Percentiles rank a stretch among this genome's conserved stretches.
phyloP scores from a whole-genome alignment of 1,140 invertebrate genomes.

The Brachionus manjavacas region DNA sequence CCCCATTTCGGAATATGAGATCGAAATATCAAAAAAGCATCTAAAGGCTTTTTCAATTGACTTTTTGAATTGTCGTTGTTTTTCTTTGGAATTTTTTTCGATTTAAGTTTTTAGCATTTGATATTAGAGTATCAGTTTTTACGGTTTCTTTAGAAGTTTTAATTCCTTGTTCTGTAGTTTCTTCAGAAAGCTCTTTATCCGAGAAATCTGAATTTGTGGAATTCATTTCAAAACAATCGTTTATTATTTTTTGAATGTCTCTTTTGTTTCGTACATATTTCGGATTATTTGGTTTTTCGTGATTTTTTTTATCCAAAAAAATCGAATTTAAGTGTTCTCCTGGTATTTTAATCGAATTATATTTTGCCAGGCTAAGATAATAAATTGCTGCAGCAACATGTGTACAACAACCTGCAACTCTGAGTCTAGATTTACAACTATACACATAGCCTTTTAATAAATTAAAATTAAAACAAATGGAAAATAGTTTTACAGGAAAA shows the following conservation, averaged over 20 bases:
- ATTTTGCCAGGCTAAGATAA: not conserved
- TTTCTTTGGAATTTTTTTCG: not conserved
- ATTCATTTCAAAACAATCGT: not conserved
- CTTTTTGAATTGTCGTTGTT: conserved; percentile 9
- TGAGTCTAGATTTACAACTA: conserved; percentile 10
- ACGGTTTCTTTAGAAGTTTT: not conserved
- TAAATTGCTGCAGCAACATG: conserved; percentile 12
- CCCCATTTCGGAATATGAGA: conserved; percentile 5
- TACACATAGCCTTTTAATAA: not conserved
- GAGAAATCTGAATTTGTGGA: not conserved
- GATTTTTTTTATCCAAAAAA: conserved; percentile 2
- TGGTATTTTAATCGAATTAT: not conserved
- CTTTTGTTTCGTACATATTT: conserved; percentile 1
- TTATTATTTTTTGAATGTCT: not conserved
- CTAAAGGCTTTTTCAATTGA: not conserved
- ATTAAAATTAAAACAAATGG: conserved; percentile 6
- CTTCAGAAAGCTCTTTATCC: not conserved
- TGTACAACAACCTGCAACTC: conserved; percentile 9
- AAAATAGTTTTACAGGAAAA: not conserved
- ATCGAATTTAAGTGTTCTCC: conserved; percentile 9
- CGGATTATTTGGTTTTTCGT: conserved; percentile 5
- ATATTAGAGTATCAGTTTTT: not conserved
- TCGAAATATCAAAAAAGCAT: not conserved
- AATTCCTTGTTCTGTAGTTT: not conserved
- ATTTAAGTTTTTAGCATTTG: conserved; percentile 11